A percentile compares a stretch with the other conserved stretches of the same genome.
phyloP scores from a whole-genome alignment of 2,888 invertebrate species.

The Cecidostiba fungosa region DNA sequence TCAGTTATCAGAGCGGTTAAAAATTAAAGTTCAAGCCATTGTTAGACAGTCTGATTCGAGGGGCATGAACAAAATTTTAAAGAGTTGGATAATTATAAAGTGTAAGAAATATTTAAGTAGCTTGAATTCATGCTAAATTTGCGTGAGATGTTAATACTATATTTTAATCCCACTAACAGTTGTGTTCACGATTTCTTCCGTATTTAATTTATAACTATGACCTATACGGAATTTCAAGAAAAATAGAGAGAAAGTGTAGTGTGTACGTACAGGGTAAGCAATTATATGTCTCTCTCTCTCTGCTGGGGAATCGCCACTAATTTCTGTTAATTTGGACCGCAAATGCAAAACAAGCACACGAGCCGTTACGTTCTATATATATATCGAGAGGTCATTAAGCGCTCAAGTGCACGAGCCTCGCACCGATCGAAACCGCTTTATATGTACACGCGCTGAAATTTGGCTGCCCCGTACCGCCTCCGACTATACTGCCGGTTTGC shows the following conservation, averaged over 20 bases:
- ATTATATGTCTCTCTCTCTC: neutral
- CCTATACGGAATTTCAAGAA: too few species aligned
- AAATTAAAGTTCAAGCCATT: too few species aligned
- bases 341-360: conserved; percentile 13
- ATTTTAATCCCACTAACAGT: too few species aligned
- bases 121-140: neutral
- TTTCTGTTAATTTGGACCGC: conserved; percentile 37
- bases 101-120: too few species aligned
- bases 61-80: too few species aligned
- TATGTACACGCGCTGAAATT: neutral
- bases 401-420: conserved; percentile 27
- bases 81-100: too few species aligned
- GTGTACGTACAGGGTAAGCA: neutral
- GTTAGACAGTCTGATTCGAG: too few species aligned
- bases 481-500: neutral
- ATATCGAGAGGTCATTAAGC: conserved; percentile 43
- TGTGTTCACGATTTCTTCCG: too few species aligned
- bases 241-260: neutral
- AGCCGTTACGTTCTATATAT: neutral
- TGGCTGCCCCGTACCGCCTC: neutral
- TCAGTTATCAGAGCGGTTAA: too few species aligned
- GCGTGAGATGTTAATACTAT: too few species aligned
- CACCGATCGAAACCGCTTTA: neutral
- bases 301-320: neutral
- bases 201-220: too few species aligned